These are phyloP conservation scores for Criorhina ranunculi DNA, from an alignment of 2,888 invertebrate species.

Conservation along the genomic window DNA sequence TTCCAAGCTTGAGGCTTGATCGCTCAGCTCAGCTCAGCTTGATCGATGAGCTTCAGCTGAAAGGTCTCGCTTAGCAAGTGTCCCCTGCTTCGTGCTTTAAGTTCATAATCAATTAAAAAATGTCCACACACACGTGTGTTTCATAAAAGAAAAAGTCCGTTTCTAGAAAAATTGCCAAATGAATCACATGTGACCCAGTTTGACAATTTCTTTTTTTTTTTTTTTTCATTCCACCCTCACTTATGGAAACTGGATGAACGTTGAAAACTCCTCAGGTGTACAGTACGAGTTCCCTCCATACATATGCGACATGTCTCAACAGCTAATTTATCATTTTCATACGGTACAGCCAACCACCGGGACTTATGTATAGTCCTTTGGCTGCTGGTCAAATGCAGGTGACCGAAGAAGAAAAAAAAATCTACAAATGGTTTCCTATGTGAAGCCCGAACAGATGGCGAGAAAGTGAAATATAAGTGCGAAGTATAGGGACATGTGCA, in stretches of 20 bases:
- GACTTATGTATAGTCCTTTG: background rate
- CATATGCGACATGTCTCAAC: constrained; percentile 45
- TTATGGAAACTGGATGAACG: background rate
- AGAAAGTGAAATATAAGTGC: constrained; percentile 60
- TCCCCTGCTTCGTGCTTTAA: too few species aligned
- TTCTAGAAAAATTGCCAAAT: constrained; percentile 61
- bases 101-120: too few species aligned
- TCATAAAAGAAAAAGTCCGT: background rate
- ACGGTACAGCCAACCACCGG: constrained; percentile 14
- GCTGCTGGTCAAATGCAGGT: constrained; percentile 36
- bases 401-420: constrained; percentile 13
- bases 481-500: constrained; percentile 13
- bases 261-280: constrained; percentile 51
- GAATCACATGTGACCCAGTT: constrained; percentile 68
- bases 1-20: too few species aligned
- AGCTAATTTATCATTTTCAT: constrained; percentile 70
- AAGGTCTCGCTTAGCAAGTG: too few species aligned
- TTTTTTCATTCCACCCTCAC: constrained; percentile 21
- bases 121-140: constrained; percentile 10
- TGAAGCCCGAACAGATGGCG: constrained; percentile 41
- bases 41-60: too few species aligned
- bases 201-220: constrained; percentile 6
- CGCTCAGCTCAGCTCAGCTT: too few species aligned
- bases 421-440: constrained; percentile 56
- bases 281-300: constrained; percentile 27